Evolutionary conservation across 2,113 vertebrate genomes (phyloP).

Genomic region (Oncorhynchus masou): DNA sequence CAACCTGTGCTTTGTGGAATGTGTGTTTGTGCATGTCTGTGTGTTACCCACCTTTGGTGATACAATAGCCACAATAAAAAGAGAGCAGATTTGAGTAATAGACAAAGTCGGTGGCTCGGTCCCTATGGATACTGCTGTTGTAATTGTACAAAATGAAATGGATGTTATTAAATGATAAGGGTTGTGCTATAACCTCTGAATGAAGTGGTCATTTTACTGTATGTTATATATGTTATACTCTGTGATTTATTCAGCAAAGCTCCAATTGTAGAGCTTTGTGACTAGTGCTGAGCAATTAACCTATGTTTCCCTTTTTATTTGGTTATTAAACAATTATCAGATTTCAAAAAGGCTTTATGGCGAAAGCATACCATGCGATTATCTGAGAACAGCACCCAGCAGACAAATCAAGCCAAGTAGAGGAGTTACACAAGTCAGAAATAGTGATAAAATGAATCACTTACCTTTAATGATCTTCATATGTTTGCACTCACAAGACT

Average conservation of each 20-base stretch:
- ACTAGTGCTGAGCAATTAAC: too few relatives aligned
- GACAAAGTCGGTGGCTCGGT: constrained; percentile 24
- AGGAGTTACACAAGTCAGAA: too few relatives aligned
- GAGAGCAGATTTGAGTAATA: constrained; percentile 35
- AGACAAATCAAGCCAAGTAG: too few relatives aligned
- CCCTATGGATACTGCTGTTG: constrained; percentile 36
- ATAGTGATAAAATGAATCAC: too few relatives aligned
- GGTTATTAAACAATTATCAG: too few relatives aligned
- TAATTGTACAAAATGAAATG: constrained; percentile 54
- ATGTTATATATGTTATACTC: constrained; percentile 16
- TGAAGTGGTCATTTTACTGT: constrained; percentile 23
- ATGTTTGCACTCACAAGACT: too few relatives aligned
- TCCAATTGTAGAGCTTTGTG: too few relatives aligned
- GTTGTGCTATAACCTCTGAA: constrained; percentile 26
- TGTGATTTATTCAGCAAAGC: constrained; percentile 3
- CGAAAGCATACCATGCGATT: too few relatives aligned
- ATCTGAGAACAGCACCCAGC: too few relatives aligned
- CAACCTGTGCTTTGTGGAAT: constrained; percentile 35
- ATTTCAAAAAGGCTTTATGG: too few relatives aligned
- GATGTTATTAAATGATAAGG: constrained; percentile 48
- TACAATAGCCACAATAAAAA: constrained; percentile 41
- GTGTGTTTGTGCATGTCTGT: constrained; percentile 9
- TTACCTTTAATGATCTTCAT: too few relatives aligned
- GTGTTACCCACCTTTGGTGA: constrained; percentile 10
- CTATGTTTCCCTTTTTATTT: too few relatives aligned